phyloP scores from a whole-genome alignment of 64 coral and sea anemone genomes.

The Montipora efflorescens region DNA sequence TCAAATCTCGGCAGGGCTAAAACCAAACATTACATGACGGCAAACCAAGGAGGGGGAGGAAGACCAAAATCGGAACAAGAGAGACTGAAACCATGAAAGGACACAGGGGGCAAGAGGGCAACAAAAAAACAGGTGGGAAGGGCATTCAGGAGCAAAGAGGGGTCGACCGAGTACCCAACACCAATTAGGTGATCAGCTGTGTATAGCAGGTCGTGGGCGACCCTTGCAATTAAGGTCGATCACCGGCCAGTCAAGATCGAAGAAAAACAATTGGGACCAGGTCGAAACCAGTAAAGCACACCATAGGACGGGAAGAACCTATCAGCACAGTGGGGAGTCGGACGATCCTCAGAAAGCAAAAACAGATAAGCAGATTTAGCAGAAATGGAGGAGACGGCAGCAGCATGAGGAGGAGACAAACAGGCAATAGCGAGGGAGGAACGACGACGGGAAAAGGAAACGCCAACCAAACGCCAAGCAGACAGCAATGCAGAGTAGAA shows the following conservation, averaged over 20 bases:
- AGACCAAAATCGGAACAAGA: not conserved
- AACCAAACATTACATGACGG: slow-evolving; percentile 19
- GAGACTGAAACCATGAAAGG: not conserved
- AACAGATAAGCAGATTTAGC: not conserved
- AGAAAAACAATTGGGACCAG: not conserved
- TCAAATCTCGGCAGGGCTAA: too few species aligned
- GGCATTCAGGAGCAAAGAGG: not conserved
- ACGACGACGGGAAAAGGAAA: not conserved
- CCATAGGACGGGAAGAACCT: not conserved
- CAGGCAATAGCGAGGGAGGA: not conserved
- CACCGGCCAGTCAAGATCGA: not conserved
- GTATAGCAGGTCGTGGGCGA: not conserved
- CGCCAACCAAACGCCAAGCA: not conserved
- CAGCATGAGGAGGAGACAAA: not conserved
- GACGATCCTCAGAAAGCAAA: not conserved
- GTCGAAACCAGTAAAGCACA: not conserved
- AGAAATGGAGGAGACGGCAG: not conserved
- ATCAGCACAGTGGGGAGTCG: not conserved
- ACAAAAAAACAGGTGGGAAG: not conserved
- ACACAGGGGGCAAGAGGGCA: not conserved
- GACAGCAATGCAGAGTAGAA: not conserved
- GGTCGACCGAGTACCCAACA: not conserved
- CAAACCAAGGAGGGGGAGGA: not conserved
- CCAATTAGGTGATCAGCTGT: not conserved
- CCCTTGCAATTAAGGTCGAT: not conserved